Conservation (phyloP, 1,140 invertebrate genomes). For the Diprion similis region DNA sequence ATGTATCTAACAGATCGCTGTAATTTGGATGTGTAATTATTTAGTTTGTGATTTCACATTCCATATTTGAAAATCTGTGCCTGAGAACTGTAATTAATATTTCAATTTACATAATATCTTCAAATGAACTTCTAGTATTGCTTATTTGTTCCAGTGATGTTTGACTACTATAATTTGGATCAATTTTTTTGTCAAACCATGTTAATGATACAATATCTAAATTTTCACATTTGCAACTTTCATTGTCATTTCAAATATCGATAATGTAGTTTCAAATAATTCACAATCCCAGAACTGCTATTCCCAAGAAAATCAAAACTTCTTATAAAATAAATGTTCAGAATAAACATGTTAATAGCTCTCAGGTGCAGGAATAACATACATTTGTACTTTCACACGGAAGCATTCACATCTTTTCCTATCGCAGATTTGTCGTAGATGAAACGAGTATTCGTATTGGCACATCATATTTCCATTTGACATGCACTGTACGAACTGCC, state of each 20-base stretch:
- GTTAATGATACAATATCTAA: no score
- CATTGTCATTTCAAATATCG: no score
- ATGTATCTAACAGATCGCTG: constrained; percentile 45
- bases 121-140: no score
- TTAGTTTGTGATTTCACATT: neutral
- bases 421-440: neutral
- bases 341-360: neutral
- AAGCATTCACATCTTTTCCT: no score
- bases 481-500: constrained; percentile 20
- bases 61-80: neutral
- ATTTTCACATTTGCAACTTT: no score
- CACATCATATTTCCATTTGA: neutral
- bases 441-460: neutral
- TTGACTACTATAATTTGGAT: no score
- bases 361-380: neutral
- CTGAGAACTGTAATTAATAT: neutral
- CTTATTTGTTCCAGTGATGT: no score
- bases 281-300: no score
- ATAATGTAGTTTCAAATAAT: no score
- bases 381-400: neutral
- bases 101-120: no score
- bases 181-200: no score
- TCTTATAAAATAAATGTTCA: neutral
- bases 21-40: constrained; percentile 12
- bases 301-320: no score